A percentile compares a stretch with the other conserved stretches of the same genome.
phyloP scores from a whole-genome alignment of 64 coral and sea anemone species.

The Montipora capricornis region DNA sequence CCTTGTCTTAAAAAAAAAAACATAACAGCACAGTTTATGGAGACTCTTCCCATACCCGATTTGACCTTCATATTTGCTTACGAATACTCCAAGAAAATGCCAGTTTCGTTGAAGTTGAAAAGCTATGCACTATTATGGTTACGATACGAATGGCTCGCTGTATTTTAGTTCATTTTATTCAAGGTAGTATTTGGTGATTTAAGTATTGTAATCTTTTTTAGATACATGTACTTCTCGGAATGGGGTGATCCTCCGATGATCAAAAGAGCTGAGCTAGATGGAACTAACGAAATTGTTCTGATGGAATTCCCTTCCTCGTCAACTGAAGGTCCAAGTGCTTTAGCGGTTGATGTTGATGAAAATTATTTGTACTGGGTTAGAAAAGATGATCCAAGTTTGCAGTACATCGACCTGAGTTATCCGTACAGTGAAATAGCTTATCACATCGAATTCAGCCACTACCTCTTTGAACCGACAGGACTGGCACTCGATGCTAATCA shows the following conservation, averaged over 20 bases:
- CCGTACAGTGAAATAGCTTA: slow-evolving; percentile 31
- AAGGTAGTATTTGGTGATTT: not conserved
- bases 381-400: not conserved
- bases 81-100: too few relatives aligned
- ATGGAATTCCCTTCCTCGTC: not conserved
- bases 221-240: slow-evolving; percentile 13
- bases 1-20: too few relatives aligned
- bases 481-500: slow-evolving; percentile 29
- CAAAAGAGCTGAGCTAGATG: slow-evolving; percentile 12
- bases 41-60: too few relatives aligned
- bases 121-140: too few relatives aligned
- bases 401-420: slow-evolving; percentile 31
- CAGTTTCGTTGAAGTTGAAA: too few relatives aligned
- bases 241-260: slow-evolving; percentile 7
- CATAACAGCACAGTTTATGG: too few relatives aligned
- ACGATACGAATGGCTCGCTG: too few relatives aligned
- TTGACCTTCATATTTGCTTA: too few relatives aligned
- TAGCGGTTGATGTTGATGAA: slow-evolving; percentile 28
- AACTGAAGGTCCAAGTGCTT: not conserved
- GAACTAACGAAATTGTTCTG: not conserved
- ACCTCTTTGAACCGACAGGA: not conserved
- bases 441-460: slow-evolving; percentile 8
- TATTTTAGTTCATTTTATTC: too few relatives aligned
- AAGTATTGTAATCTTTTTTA: not conserved
- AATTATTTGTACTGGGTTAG: slow-evolving; percentile 10